These are phyloP conservation scores for Tympanuchus pallidicinctus DNA, from an alignment of 2,113 vertebrate genomes.

Conservation along the genomic window DNA sequence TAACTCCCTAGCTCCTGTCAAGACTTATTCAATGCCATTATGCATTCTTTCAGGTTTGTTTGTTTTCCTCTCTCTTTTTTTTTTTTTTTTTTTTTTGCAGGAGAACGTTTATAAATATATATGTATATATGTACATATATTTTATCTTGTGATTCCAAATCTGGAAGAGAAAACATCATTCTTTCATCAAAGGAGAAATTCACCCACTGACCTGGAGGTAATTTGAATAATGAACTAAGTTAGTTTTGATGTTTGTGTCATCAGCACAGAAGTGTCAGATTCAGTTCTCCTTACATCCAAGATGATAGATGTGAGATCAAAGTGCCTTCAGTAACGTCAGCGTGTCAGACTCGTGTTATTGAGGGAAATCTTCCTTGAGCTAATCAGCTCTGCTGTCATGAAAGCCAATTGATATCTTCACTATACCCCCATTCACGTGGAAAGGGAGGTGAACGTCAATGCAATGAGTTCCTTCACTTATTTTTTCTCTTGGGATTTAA, in stretches of 20 bases:
- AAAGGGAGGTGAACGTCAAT: not conserved
- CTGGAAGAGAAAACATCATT: not conserved
- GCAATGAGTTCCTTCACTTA: not conserved
- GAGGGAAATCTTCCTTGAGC: slow-evolving; percentile 1
- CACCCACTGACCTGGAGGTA: slow-evolving; percentile 55
- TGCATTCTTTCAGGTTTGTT: not conserved
- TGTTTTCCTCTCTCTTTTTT: not conserved
- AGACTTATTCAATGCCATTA: not conserved
- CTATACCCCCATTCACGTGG: not conserved
- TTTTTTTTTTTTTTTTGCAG: not conserved
- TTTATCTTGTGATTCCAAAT: not conserved
- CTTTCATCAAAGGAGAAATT: slow-evolving; percentile 30
- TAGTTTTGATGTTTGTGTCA: slow-evolving; percentile 45
- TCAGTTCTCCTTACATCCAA: not conserved
- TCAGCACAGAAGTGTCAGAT: not conserved
- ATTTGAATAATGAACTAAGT: slow-evolving; percentile 49
- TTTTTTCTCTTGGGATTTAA: not conserved
- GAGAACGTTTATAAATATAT: slow-evolving; percentile 12
- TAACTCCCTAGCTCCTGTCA: not conserved
- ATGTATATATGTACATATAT: not conserved
- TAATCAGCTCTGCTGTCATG: not conserved
- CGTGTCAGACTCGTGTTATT: not conserved
- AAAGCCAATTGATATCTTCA: not conserved
- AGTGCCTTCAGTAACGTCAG: slow-evolving; percentile 24
- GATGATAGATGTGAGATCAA: slow-evolving; percentile 11